Percentiles rank a stretch among this genome's conserved stretches.
Evolutionary conservation across 2,888 invertebrate genomes (phyloP).

Genomic region (Rotaria magnacalcarata): DNA sequence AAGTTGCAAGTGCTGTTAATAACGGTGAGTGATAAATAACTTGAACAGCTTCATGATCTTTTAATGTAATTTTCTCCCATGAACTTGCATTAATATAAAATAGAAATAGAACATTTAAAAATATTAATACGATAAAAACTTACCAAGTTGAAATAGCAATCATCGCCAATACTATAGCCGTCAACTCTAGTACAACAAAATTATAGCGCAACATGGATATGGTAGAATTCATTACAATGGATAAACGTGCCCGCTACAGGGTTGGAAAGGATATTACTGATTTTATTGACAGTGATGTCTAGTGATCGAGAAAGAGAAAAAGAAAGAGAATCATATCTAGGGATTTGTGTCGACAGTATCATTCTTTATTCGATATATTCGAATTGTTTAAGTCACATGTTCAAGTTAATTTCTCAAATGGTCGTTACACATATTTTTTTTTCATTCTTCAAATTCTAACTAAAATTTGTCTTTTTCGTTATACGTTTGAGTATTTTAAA

Average conservation of each 20-base stretch:
- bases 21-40: background rate
- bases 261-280: too few species aligned
- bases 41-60: background rate
- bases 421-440: too few species aligned
- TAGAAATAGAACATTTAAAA: background rate
- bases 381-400: too few species aligned
- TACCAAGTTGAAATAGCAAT: background rate
- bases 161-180: background rate
- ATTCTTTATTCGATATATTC: too few species aligned
- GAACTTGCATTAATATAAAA: background rate
- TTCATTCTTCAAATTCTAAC: too few species aligned
- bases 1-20: background rate
- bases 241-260: too few species aligned
- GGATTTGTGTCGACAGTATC: background rate
- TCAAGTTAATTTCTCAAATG: too few species aligned
- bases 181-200: background rate
- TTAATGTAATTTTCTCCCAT: background rate
- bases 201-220: background rate
- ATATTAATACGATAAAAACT: background rate
- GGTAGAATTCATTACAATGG: too few species aligned
- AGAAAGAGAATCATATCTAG: background rate
- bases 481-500: too few species aligned
- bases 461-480: too few species aligned
- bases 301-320: background rate
- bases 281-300: background rate